Evolutionary conservation across 2,888 invertebrate species (phyloP).

Genomic region (Orchesellides sinensis): DNA sequence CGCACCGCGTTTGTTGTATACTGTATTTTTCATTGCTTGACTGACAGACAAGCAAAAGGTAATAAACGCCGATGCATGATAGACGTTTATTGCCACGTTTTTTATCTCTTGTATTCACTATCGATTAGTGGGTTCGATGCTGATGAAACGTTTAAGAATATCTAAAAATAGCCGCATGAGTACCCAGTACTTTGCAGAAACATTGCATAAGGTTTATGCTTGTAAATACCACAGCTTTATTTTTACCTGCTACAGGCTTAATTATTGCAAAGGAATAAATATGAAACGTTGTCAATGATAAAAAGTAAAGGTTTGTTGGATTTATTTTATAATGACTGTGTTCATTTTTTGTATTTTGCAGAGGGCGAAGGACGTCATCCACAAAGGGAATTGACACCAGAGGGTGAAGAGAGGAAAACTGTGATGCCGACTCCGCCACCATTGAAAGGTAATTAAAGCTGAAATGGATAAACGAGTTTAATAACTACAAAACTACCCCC

Average conservation of each 20-base stretch:
- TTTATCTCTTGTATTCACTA: neutral
- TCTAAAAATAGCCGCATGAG: neutral
- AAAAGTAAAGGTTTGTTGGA: slow-evolving; percentile 11
- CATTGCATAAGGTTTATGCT: neutral
- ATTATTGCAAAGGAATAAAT: too few species aligned
- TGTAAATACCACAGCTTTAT: neutral
- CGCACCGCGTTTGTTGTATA: neutral
- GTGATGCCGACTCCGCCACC: slow-evolving; percentile 74
- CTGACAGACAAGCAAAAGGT: slow-evolving; percentile 28
- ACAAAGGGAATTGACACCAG: slow-evolving; percentile 74
- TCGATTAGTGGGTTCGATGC: slow-evolving; percentile 4
- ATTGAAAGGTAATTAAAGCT: slow-evolving; percentile 70
- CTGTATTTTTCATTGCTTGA: too few species aligned
- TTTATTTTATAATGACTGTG: slow-evolving; percentile 14
- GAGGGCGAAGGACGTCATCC: slow-evolving; percentile 73
- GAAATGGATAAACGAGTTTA: slow-evolving; percentile 13
- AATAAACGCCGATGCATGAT: slow-evolving; percentile 11
- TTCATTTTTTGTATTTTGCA: slow-evolving; percentile 60
- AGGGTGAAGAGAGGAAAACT: slow-evolving; percentile 74
- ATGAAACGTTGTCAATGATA: neutral
- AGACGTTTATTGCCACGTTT: slow-evolving; percentile 36
- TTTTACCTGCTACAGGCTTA: too few species aligned
- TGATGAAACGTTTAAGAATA: slow-evolving; percentile 6
- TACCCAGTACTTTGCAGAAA: neutral
- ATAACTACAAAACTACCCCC: neutral